Evolutionary conservation across 2,888 invertebrate species (phyloP), one percentile per base, ranked within the genome.

Genomic region (Ganaspis brasiliensis): DNA sequence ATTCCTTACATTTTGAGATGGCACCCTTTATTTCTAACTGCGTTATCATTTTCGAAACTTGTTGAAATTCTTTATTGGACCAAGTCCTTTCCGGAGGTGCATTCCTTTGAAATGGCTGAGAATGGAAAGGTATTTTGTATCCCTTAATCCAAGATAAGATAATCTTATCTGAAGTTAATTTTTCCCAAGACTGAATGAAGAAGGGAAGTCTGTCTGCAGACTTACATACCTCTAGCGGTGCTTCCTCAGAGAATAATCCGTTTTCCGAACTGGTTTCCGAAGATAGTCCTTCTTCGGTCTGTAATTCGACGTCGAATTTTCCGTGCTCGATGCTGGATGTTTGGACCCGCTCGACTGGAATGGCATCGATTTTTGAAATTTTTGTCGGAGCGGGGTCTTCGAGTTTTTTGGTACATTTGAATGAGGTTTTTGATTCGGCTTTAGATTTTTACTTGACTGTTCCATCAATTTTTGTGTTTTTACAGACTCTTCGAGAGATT

Each of bases 401-500:
- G 2, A 9, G 75, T 75, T 75, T 75, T 75, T 75, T 75, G 75
- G 59, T 19, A 10, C 5, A 21, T 52, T 61, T 72, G 61, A 74
- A 74, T 67, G 63, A 61, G 73, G 70, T 73, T 76, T 72, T 70
- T 61, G 14, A 4, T 24, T 14, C 0, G 45, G 49, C 49, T 19
- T 73, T 4, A 49, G 24, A 16, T 49, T 37, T 35, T 72, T 59
- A 21, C 70, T 49, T 14, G 49, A 45, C 59, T 52, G 12, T 57
- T 57, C 56, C 2, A 57, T 24, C 12, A 24, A 3, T 63, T 75
- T 79, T 77, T 72, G 77, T 74, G 72, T 59, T 74, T 77, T 77
- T 72, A 77, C 78, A 71, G 12, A 12, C 12, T 70, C 70, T 8
- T 70, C 70, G 14, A 82, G 79, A 82, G 78, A 76, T 72, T 59